These are phyloP conservation scores for Cylas formicarius DNA, from an alignment of 1,140 invertebrate species.

Conservation along the genomic window DNA sequence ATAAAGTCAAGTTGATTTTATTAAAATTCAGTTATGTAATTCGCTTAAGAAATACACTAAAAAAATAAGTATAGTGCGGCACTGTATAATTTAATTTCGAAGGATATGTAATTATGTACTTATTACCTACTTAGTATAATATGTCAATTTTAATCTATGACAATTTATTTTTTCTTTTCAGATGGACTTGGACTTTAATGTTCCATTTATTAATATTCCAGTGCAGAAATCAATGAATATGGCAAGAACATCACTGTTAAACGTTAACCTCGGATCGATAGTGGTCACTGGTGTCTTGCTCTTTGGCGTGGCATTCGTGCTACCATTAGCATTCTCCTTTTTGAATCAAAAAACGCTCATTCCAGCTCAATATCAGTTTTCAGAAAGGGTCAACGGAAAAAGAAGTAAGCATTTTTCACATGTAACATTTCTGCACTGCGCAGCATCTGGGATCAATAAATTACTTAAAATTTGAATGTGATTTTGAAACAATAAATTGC, in stretches of 20 bases:
- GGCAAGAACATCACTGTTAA: conserved; percentile 30
- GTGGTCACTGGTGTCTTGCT: conserved; percentile 31
- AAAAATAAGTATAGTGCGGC: too few relatives aligned
- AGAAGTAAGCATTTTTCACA: conserved; percentile 21
- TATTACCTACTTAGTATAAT: too few relatives aligned
- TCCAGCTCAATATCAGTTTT: conserved; percentile 9
- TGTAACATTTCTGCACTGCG: too few relatives aligned
- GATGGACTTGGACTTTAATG: conserved; percentile 37
- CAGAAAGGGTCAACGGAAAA: neutral
- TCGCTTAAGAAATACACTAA: too few relatives aligned
- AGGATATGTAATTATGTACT: too few relatives aligned
- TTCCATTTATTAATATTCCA: conserved; percentile 39
- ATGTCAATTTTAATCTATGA: neutral
- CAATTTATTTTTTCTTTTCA: conserved; percentile 22
- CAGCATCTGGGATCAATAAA: too few relatives aligned
- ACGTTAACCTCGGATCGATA: conserved; percentile 35
- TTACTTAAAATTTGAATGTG: too few relatives aligned
- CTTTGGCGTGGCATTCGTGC: conserved; percentile 28
- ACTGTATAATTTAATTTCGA: too few relatives aligned
- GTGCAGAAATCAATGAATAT: conserved; percentile 33
- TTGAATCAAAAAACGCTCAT: conserved; percentile 21
- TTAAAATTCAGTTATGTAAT: too few relatives aligned
- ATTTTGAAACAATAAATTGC: too few relatives aligned
- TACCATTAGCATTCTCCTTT: conserved; percentile 28
- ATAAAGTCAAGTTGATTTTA: too few relatives aligned